Evolutionary conservation across 2,888 invertebrate genomes (phyloP), one percentile per base, ranked within the genome.

Genomic region (Desoria tigrina): DNA sequence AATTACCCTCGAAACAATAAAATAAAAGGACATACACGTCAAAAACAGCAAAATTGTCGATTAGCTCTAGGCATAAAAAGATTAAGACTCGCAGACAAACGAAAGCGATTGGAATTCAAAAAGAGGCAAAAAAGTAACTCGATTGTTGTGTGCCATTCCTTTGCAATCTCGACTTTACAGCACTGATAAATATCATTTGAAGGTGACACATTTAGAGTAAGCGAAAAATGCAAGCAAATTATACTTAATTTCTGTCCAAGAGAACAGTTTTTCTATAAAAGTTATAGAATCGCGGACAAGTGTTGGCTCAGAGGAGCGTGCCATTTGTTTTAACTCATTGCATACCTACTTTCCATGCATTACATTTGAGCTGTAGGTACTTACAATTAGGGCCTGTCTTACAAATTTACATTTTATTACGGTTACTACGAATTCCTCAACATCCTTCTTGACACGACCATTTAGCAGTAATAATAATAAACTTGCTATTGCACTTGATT

Each of bases 1-100:
- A 58, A 58, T 58, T 58, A 49, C 24, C 58, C 42, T 57, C 16
- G n/a, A 42, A 24, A 57, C 42, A 57, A 57, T 42, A 57, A 42
- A 57, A 57, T 57, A 57, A 28, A 57, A n/a, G 56, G 42, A 57
- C 56, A 57, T 39, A 18, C 18, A 16, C 7, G 18, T 32, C 26
- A 51, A 6, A 54, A 32, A 42, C 39, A 55, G 39, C 37, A 2
- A 57, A 57, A 57, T 57, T 42, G 56, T 42, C 42, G 42, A 57
- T 57, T 57, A 28, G 32, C 56, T 57, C 42, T 18, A 57, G 56
- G 56, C 56, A 57, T 7, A n/a, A 42, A 57, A 37, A 18, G 42
- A 57, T 57, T 57, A 57, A 37, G 56, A 21, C 39, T 54, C 32
- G n/a, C n/a, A n/a, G n/a, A n/a, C n/a, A 45, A 45, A 45, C 9